phyloP scores from a whole-genome alignment of 2,113 vertebrate genomes.

The Hypomesus transpacificus region DNA sequence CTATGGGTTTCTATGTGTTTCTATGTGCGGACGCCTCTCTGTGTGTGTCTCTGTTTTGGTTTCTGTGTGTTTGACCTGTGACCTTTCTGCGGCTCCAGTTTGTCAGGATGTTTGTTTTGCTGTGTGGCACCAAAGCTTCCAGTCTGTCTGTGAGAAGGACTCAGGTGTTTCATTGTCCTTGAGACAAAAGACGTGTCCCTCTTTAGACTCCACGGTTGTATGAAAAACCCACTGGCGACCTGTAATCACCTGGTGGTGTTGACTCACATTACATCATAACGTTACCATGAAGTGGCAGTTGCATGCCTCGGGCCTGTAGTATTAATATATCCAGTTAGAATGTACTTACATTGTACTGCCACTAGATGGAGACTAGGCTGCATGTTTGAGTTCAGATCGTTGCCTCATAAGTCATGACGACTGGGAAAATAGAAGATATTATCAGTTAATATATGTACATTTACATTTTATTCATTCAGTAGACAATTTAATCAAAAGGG shows the following conservation, averaged over 20 bases:
- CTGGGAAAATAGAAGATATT: background rate
- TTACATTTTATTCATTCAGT: too few relatives aligned
- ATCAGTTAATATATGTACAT: background rate
- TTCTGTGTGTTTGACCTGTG: background rate
- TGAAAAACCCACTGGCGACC: too few relatives aligned
- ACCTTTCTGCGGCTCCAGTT: background rate
- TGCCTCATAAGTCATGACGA: background rate
- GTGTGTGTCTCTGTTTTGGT: constrained; percentile 4
- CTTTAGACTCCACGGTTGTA: too few relatives aligned
- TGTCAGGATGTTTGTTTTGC: constrained; percentile 15
- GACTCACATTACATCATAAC: too few relatives aligned
- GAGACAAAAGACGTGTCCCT: too few relatives aligned
- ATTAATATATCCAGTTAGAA: background rate
- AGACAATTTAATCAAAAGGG: too few relatives aligned
- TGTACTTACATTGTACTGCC: constrained; percentile 21
- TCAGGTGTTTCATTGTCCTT: too few relatives aligned
- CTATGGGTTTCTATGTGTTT: background rate
- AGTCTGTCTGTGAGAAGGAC: background rate
- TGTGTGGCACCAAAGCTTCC: background rate
- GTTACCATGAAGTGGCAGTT: too few relatives aligned
- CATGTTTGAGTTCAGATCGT: constrained; percentile 15
- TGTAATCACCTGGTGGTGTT: too few relatives aligned
- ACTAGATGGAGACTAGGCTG: constrained; percentile 60
- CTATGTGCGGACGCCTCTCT: background rate
- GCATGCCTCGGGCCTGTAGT: too few relatives aligned